Evolutionary conservation across 2,797 vertebrate genomes (phyloP).

Genomic region (Sebastes flavidus): DNA sequence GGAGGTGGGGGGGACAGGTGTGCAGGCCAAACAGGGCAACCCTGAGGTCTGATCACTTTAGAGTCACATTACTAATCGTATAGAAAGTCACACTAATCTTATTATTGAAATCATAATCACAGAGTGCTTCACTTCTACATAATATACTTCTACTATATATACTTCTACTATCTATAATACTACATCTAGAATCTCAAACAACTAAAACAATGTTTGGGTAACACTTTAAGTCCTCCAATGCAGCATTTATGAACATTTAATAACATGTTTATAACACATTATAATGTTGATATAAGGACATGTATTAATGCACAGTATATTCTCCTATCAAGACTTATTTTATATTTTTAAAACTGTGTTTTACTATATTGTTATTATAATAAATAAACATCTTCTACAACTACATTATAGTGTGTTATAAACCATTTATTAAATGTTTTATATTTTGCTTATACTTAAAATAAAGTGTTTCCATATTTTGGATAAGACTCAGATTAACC

Average conservation of each 20-base stretch:
- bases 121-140: background rate
- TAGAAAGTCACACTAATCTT: background rate
- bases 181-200: too few species aligned
- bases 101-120: background rate
- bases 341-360: background rate
- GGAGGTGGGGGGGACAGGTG: conserved; percentile 64
- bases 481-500: background rate
- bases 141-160: too few species aligned
- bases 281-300: background rate
- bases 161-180: background rate
- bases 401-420: background rate
- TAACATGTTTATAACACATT: background rate
- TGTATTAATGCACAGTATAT: background rate
- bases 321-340: background rate
- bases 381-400: too few species aligned
- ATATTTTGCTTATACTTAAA: background rate
- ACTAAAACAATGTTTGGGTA: too few species aligned
- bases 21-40: conserved; percentile 16
- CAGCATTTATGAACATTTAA: background rate
- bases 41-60: conserved; percentile 7
- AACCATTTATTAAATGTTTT: background rate
- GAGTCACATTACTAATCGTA: background rate
- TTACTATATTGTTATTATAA: background rate
- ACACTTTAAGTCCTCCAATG: too few species aligned
- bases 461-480: background rate